A percentile compares a stretch with the other conserved stretches of the same genome.
Evolutionary conservation across 2,797 vertebrate species (phyloP).

Genomic region (Megalops cyprinoides): DNA sequence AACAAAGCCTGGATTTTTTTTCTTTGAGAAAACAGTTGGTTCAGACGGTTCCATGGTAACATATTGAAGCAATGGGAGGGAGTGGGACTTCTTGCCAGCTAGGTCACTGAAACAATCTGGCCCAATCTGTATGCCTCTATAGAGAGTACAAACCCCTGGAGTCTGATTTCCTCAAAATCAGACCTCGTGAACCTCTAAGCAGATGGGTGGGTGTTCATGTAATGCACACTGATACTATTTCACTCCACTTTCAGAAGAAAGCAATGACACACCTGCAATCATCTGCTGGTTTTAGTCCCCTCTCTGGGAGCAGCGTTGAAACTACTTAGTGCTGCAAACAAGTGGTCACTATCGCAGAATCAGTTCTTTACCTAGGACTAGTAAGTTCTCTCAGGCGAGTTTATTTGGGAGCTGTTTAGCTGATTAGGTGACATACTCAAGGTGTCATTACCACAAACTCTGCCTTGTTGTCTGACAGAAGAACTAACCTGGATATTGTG

Average conservation of each 20-base stretch:
- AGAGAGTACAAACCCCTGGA: constrained; percentile 1
- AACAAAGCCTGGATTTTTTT: background rate
- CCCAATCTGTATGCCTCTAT: constrained; percentile 10
- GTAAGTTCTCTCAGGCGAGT: too few species aligned
- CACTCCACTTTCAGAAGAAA: background rate
- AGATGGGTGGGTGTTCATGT: constrained; percentile 4
- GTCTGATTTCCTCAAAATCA: constrained; percentile 17
- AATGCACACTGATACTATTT: constrained; percentile 2
- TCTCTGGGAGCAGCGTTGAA: background rate
- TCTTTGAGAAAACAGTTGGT: background rate
- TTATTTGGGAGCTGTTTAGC: too few species aligned
- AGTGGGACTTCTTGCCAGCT: constrained; percentile 29
- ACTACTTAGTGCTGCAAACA: background rate
- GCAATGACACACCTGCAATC: background rate
- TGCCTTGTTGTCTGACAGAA: background rate
- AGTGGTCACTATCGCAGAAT: background rate
- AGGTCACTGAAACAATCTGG: constrained; percentile 23
- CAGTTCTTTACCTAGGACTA: background rate
- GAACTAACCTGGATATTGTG: too few species aligned
- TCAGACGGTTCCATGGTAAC: constrained; percentile 19
- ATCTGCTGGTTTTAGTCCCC: background rate
- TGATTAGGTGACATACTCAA: background rate
- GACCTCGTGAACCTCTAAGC: background rate
- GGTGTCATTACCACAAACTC: background rate
- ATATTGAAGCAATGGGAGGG: constrained; percentile 32